Evolutionary conservation across 2,113 vertebrate species (phyloP).

Genomic region (Pterocles gutturalis): DNA sequence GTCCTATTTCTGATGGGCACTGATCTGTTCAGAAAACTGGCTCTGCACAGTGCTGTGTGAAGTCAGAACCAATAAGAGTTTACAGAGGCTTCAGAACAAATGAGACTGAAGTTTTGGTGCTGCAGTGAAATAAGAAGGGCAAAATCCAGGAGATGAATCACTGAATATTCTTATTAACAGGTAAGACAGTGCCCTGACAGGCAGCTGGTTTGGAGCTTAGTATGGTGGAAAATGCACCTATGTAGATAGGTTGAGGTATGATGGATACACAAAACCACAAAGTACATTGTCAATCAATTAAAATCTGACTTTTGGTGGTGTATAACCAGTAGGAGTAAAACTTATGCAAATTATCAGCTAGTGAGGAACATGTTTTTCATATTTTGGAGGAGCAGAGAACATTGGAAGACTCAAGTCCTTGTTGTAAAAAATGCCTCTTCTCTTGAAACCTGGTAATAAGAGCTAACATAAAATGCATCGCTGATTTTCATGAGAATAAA

Average conservation of each 20-base stretch:
- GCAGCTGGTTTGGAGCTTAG: background rate
- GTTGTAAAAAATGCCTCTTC: background rate
- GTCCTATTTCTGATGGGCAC: background rate
- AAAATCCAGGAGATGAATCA: background rate
- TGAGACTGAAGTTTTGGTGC: background rate
- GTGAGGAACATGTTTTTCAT: background rate
- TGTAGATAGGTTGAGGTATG: background rate
- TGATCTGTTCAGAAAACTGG: background rate
- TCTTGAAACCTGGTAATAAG: background rate
- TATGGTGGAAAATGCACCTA: background rate
- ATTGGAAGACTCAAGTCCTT: background rate
- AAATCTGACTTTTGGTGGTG: background rate
- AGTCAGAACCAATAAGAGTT: background rate
- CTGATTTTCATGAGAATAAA: background rate
- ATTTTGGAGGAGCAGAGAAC: background rate
- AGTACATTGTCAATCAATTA: background rate
- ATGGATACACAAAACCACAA: background rate
- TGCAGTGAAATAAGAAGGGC: background rate
- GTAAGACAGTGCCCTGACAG: background rate
- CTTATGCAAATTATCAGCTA: background rate
- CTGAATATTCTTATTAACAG: background rate
- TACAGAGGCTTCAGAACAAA: background rate
- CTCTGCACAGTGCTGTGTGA: background rate
- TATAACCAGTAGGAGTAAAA: background rate
- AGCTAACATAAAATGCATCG: background rate